Conservation (phyloP, 2,113 vertebrate species). For the Coptodon bakossiorum region DNA sequence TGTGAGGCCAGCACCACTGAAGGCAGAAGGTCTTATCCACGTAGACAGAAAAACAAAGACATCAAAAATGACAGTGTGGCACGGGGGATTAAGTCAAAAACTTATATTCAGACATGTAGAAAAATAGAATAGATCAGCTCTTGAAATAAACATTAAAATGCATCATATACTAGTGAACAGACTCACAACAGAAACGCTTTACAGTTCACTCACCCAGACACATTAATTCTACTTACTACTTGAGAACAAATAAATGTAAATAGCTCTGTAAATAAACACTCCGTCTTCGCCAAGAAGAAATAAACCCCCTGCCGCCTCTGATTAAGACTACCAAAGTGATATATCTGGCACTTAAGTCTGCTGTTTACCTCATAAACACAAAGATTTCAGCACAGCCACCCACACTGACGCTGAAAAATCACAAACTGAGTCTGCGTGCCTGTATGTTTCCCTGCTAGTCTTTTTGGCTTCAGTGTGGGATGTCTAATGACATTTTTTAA, state of each 20-base stretch:
- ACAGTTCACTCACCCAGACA: conserved; percentile 56
- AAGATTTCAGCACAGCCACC: conserved; percentile 51
- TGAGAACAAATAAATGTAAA: conserved; percentile 65
- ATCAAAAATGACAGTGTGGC: not conserved
- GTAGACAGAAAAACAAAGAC: not conserved
- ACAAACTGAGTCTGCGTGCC: not conserved
- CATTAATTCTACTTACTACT: conserved; percentile 61
- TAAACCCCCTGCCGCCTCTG: conserved; percentile 59
- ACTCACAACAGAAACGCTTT: conserved; percentile 33
- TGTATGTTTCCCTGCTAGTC: not conserved
- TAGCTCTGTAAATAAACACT: conserved; percentile 67
- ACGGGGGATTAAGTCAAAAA: not conserved
- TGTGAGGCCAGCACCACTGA: not conserved
- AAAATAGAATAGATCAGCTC: not conserved
- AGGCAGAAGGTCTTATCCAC: not conserved
- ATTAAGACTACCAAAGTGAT: conserved; percentile 68
- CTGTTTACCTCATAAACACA: conserved; percentile 65
- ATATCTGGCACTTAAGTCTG: conserved; percentile 65
- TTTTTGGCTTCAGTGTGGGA: not conserved
- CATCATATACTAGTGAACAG: conserved; percentile 2
- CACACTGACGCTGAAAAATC: conserved; percentile 48
- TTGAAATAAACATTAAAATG: not conserved
- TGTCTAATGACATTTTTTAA: not conserved
- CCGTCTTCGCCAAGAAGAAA: conserved; percentile 56
- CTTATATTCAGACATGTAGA: not conserved